phyloP scores from a whole-genome alignment of 2,113 vertebrate species.

The Hassar affinis region DNA sequence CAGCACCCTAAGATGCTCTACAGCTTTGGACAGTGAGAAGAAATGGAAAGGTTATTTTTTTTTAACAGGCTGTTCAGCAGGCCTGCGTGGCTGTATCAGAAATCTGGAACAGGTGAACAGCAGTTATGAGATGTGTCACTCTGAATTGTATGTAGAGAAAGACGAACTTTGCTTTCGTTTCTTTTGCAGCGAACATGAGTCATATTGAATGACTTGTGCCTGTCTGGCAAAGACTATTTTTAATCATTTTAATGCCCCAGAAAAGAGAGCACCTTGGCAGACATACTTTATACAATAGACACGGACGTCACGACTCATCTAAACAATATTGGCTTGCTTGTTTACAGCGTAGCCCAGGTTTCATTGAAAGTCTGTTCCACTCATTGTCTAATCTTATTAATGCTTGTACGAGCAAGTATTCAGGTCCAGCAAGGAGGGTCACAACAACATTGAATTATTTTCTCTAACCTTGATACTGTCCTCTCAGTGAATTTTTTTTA shows the following conservation, averaged over 20 bases:
- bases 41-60: conserved; percentile 25
- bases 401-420: conserved; percentile 59
- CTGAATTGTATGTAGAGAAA: conserved; percentile 28
- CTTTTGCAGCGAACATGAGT: background rate
- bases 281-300: conserved; percentile 36
- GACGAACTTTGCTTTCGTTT: background rate
- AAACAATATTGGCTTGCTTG: conserved; percentile 34
- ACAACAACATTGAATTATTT: conserved; percentile 47
- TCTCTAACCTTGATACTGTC: conserved; percentile 56
- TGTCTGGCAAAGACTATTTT: conserved; percentile 22
- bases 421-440: conserved; percentile 46
- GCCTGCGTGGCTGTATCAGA: conserved; percentile 23
- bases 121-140: conserved; percentile 39
- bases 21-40: conserved; percentile 16
- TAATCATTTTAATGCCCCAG: conserved; percentile 14
- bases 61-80: conserved; percentile 31
- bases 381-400: conserved; percentile 57
- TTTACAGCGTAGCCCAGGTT: conserved; percentile 42
- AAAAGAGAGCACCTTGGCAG: conserved; percentile 25
- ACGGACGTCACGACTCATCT: conserved; percentile 11
- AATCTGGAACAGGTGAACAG: conserved; percentile 29
- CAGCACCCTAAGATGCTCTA: conserved; percentile 22
- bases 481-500: conserved; percentile 52
- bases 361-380: conserved; percentile 44
- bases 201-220: conserved; percentile 10